These are phyloP conservation scores for Drosophila ogumai DNA, from an alignment of 1,140 invertebrate species.

Conservation along the genomic window DNA sequence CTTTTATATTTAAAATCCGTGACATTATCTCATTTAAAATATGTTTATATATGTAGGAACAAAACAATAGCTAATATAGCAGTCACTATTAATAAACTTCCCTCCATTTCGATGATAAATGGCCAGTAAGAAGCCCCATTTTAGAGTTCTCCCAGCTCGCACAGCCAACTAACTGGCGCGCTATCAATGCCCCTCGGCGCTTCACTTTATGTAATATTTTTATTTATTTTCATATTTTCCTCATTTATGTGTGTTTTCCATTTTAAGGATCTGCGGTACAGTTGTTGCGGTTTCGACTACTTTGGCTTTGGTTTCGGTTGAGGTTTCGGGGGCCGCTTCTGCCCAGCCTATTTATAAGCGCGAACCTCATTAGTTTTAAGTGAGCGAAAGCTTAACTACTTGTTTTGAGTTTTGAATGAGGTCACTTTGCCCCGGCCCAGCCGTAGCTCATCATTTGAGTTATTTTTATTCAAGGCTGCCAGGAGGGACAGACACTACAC, in stretches of 20 bases:
- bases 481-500: conserved; percentile 43
- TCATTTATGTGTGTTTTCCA: conserved; percentile 28
- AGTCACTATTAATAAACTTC: conserved; percentile 21
- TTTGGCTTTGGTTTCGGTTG: conserved; percentile 27
- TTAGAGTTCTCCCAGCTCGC: conserved; percentile 30
- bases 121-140: conserved; percentile 47
- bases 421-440: conserved; percentile 67
- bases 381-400: conserved; percentile 81
- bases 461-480: conserved; percentile 80
- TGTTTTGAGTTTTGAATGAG: conserved; percentile 83
- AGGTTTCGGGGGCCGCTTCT: conserved; percentile 12
- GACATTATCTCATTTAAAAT: neutral
- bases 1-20: neutral
- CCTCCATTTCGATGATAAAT: conserved; percentile 62
- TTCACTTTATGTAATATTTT: conserved; percentile 20
- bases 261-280: conserved; percentile 62
- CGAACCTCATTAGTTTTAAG: conserved; percentile 81
- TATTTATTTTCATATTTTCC: conserved; percentile 41
- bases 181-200: conserved; percentile 42
- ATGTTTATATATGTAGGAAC: neutral
- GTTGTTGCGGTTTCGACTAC: conserved; percentile 54
- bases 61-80: conserved; percentile 4
- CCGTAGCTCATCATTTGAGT: conserved; percentile 76
- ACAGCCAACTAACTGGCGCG: conserved; percentile 24
- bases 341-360: conserved; percentile 72